Conservation (phyloP, 2,888 invertebrate species). For the Agrotis segetum region DNA sequence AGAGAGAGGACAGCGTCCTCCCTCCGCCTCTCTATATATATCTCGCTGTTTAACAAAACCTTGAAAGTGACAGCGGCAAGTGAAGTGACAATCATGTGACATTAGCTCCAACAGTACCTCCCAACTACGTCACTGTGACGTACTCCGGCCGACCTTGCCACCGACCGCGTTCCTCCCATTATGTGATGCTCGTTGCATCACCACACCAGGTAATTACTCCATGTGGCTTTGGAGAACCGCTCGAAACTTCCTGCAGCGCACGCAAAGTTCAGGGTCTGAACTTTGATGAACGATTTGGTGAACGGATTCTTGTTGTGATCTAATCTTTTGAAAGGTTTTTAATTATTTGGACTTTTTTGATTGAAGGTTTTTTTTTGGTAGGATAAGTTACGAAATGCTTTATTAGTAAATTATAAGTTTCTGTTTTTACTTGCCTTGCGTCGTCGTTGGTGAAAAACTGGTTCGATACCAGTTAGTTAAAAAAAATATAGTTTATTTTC, state of each 20-base stretch:
- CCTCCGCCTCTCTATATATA: too few relatives aligned
- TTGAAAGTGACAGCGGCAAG: not conserved
- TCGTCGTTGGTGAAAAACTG: too few relatives aligned
- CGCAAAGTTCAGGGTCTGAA: slow-evolving; percentile 52
- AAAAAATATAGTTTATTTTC: too few relatives aligned
- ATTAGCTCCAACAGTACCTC: slow-evolving; percentile 30
- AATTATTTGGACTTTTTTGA: slow-evolving; percentile 15
- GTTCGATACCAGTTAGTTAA: too few relatives aligned
- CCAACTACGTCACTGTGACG: slow-evolving; percentile 64
- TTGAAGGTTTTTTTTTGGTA: slow-evolving; percentile 23
- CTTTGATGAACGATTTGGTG: slow-evolving; percentile 24
- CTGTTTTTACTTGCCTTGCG: not conserved
- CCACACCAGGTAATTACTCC: slow-evolving; percentile 45
- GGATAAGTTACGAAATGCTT: not conserved
- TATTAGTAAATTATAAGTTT: not conserved
- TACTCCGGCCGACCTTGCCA: slow-evolving; percentile 60
- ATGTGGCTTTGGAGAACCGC: slow-evolving; percentile 55
- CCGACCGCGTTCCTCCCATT: slow-evolving; percentile 40
- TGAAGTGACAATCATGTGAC: slow-evolving; percentile 33
- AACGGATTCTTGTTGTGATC: slow-evolving; percentile 22
- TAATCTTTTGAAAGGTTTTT: slow-evolving; percentile 28
- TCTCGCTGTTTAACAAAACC: not conserved
- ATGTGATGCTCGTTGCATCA: slow-evolving; percentile 55
- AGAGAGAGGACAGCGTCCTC: too few relatives aligned
- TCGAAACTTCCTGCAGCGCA: slow-evolving; percentile 53